Base-by-base conservation (phyloP, 1,140 invertebrate species). In the Drosophila pectinifera region DNA sequence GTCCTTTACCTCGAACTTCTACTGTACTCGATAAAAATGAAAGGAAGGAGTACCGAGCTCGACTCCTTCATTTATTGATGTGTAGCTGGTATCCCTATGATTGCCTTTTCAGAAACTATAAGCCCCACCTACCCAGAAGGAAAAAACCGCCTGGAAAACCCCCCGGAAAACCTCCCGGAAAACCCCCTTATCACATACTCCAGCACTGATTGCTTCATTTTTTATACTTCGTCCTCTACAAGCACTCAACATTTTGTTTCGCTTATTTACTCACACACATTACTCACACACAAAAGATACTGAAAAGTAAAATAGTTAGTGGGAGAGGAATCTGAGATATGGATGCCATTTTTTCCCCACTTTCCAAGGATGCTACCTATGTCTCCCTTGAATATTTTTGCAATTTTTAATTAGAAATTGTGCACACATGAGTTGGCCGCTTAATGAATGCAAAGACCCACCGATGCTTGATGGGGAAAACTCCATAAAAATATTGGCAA, bases 361-460 rank as follows among this genome's bases (percentile, higher is more conserved):
- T 67, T 13, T 13, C 39, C 31, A 69, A 16, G 18, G 22, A 72
- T 68, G 73, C 36, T 26, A 39, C 56, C 20, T 20, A 57, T 49
- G 46, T 42, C 43, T 39, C 6, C 26, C 39, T 16, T 65, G 65
- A 82, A 88, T 91, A 89, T 90, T 88, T 82, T 91, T 89, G 68
- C 90, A 80, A 91, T 89, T 91, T 86, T 91, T 91, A 89, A 91
- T 91, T 91, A 81, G 89, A 91, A 91, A 86, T 46, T 79, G 36
- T 86, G 78, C 81, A 63, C 89, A 91, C 81, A 91, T 86, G 88
- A 91, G 81, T 89, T 80, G 84, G 73, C 83, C 63, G 51, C 57
- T 68, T 85, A 90, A 91, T 85, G 75, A 84, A 86, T 83, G 86
- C 81, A 83, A 53, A 56, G 24, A 45, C 16, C 56, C 31, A 65